Percentiles rank a stretch among this genome's conserved stretches.
phyloP scores from a whole-genome alignment of 37 sponge, comb jelly and placozoan species.

The Aplysina aerophoba region DNA sequence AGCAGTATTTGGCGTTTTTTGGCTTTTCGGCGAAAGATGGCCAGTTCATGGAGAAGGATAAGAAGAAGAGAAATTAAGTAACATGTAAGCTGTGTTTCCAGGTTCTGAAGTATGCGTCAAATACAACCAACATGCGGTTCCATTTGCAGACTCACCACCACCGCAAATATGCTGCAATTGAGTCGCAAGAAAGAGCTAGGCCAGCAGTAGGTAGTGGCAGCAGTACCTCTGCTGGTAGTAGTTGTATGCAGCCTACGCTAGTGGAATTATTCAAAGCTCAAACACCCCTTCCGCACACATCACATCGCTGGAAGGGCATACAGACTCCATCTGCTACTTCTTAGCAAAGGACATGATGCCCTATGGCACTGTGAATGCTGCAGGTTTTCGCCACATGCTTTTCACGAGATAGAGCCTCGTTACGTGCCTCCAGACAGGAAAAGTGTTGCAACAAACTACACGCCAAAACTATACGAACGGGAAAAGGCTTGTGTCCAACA shows the following conservation, averaged over 20 bases:
- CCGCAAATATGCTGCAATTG: too few relatives aligned
- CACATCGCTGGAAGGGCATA: not conserved
- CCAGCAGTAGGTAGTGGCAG: too few relatives aligned
- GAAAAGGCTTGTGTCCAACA: constrained; percentile 23
- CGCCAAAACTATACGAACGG: constrained; percentile 39
- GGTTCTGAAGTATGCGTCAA: not conserved
- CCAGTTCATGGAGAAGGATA: not conserved
- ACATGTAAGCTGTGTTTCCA: not conserved
- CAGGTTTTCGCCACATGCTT: constrained; percentile 38
- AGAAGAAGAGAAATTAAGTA: not conserved
- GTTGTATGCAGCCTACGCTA: too few relatives aligned
- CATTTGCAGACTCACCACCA: constrained; percentile 30
- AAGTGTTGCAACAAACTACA: constrained; percentile 26
- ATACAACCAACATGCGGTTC: constrained; percentile 31
- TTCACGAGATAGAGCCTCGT: constrained; percentile 44
- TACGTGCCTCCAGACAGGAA: constrained; percentile 40
- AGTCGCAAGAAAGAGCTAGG: too few relatives aligned
- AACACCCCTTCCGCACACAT: too few relatives aligned
- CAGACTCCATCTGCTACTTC: constrained; percentile 29
- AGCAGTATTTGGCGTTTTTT: not conserved
- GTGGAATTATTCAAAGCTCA: too few relatives aligned
- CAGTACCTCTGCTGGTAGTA: too few relatives aligned
- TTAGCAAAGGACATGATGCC: constrained; percentile 55
- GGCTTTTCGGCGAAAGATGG: not conserved
- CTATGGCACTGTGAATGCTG: constrained; percentile 36